Conservation (phyloP, 2,888 invertebrate genomes). For the Tuta absoluta region DNA sequence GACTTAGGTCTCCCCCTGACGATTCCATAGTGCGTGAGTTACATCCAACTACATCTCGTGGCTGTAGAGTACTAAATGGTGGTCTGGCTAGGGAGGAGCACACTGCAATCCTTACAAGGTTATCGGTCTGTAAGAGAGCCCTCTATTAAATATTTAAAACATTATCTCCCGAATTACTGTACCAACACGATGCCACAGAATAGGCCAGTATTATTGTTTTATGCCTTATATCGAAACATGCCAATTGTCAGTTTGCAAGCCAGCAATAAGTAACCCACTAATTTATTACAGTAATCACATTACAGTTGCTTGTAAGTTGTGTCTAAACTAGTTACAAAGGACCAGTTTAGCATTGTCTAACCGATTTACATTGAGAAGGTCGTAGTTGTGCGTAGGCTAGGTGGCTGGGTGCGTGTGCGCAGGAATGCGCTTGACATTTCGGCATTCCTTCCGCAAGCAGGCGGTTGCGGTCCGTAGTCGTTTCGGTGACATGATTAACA, state of each 20-base stretch:
- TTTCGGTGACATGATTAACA: neutral
- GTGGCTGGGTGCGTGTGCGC: conserved; percentile 35
- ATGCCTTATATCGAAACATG: neutral
- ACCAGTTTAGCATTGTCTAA: conserved; percentile 16
- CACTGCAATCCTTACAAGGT: no score
- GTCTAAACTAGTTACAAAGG: conserved; percentile 15
- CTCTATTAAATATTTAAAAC: no score
- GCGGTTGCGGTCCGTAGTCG: neutral
- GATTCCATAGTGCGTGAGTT: no score
- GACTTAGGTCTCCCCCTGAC: no score
- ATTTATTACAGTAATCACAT: conserved; percentile 20
- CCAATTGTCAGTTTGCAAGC: neutral
- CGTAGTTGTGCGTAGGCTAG: conserved; percentile 56
- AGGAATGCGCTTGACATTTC: conserved; percentile 34
- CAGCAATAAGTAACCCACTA: conserved; percentile 10
- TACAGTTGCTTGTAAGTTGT: conserved; percentile 16
- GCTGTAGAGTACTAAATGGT: no score
- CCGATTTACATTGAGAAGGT: conserved; percentile 74
- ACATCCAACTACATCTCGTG: no score
- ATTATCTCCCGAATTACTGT: no score
- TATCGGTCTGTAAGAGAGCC: no score
- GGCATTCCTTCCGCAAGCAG: conserved; percentile 18
- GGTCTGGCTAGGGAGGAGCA: no score
- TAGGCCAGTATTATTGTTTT: no score
- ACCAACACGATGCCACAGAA: no score